Base-by-base conservation (phyloP, 2,113 vertebrate genomes). In the Xiphophorus hellerii region DNA sequence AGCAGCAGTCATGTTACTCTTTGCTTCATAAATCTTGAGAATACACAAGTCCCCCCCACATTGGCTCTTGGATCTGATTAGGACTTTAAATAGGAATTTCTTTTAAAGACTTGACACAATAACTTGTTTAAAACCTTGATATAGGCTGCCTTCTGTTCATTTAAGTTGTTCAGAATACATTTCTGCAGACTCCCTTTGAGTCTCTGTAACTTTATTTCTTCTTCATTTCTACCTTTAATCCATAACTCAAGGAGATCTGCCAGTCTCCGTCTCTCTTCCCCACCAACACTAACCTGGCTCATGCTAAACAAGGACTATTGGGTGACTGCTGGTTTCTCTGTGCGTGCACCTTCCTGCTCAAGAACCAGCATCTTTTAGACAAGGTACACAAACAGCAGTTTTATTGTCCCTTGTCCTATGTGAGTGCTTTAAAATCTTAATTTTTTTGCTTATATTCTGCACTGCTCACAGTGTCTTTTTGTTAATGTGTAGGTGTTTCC, bases 301-400 rank as follows among this genome's bases (percentile, higher is more conserved):
- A 96, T 76, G 95, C 96, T 30, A 98, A 97, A 86, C 98, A 99
- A 88, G 98, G 98, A 37, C 92, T 98, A 80, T 87, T 99, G 90
- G 97, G 98, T 74, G 97, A 99, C 65, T 99, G 98, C 91, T 99
- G 98, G 97, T 96, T 99, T 78, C 95, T 99, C 27, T 98, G 97
- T 73, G 98, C 98, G 29, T 98, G 96, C 29, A 95, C 95, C 0
- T 93, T 95, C 81, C 93, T 99, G 85, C 94, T 97, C 80, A 96
- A 96, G 85, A 96, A 91, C 77, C 95, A 87, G 73, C 93, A 92
- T 54, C 90, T 98, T 15, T 89, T 97, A 61, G 89, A 96, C 87
- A 96, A 97, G 96, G 98, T 98, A 90, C 20, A 25, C 0, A 66
- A 35, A 51, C 25, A 28, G 10, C 25, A 74, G 30, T 58, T 20